Evolutionary conservation across 2,888 invertebrate species (phyloP).

Genomic region (Thymelicus lineola): DNA sequence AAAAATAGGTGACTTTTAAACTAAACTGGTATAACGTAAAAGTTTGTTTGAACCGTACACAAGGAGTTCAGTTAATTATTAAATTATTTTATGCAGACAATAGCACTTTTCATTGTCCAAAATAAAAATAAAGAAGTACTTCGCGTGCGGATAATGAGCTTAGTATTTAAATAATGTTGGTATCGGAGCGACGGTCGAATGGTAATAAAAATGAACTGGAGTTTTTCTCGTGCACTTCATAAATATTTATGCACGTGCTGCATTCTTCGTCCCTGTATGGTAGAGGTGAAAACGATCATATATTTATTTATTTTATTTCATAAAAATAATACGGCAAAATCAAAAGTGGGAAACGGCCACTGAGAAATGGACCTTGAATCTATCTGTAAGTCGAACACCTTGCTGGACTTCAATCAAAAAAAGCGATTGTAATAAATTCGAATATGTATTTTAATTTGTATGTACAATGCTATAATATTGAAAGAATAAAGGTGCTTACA

Average conservation of each 20-base stretch:
- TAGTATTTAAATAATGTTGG: conserved; percentile 29
- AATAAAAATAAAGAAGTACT: neutral
- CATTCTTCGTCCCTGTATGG: conserved; percentile 1
- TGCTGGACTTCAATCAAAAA: too few species aligned
- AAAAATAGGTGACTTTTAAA: too few species aligned
- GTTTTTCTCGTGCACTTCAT: conserved; percentile 25
- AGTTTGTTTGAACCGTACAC: too few species aligned
- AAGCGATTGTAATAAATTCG: too few species aligned
- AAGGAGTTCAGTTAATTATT: neutral
- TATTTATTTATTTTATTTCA: neutral
- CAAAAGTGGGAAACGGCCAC: too few species aligned
- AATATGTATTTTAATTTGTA: too few species aligned
- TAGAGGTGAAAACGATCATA: neutral
- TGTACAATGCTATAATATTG: too few species aligned
- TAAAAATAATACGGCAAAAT: neutral
- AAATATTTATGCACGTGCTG: conserved; percentile 23
- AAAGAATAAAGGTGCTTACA: too few species aligned
- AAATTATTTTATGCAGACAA: neutral
- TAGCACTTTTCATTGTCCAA: neutral
- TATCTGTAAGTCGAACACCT: too few species aligned
- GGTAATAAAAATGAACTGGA: conserved; percentile 12
- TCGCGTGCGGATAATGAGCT: conserved; percentile 30
- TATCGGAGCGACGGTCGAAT: conserved; percentile 18
- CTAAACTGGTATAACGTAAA: too few species aligned
- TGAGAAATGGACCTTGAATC: too few species aligned